Base-by-base conservation (phyloP, 2,113 vertebrate species). In the Misgurnus mizolepis region DNA sequence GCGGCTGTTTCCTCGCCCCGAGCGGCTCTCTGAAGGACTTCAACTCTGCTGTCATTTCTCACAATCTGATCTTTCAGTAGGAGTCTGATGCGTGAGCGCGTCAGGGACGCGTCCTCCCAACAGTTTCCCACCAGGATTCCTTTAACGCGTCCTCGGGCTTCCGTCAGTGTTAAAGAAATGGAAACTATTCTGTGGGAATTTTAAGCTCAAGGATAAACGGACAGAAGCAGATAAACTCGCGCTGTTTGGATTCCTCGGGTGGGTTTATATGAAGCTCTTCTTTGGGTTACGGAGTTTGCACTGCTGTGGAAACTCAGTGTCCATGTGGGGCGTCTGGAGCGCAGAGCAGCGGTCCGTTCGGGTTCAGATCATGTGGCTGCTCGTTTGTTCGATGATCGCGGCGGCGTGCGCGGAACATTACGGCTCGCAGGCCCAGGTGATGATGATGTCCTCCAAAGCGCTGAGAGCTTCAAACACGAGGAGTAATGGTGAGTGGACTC, bases 301-400 rank as follows among this genome's bases (percentile, higher is more conserved):
- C 62, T 10, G 53, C 39, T 6, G 18, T 82, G 22, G 67, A 58
- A 50, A 43, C 58, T 43, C 47, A 0, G 40, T 27, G 43, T 60
- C 40, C 41, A 50, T 39, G 67, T 11, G 62, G 27, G n/a, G 27
- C 50, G 39, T 17, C 15, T 60, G 11, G 11, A n/a, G 18, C 64
- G 55, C 71, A 55, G 43, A 64, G 76, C 50, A 45, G 55, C 22
- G 39, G n/a, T 17, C 7, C 17, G 11, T 62, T 34, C 18, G 49
- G 27, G 9, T 77, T 12, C 62, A 65, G 15, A 50, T 60, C 79
- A 60, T 65, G 83, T 80, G 79, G 55, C 68, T 84, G 83, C 67
- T 84, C 74, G 74, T 76, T 10, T 40, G 75, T 50, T 56, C 7
- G 5, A 27, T 84, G 74, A 17, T 71, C 40, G 76, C 73, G 27